phyloP scores from a whole-genome alignment of 2,797 vertebrate genomes.

The Perdix hodgsoniae region DNA sequence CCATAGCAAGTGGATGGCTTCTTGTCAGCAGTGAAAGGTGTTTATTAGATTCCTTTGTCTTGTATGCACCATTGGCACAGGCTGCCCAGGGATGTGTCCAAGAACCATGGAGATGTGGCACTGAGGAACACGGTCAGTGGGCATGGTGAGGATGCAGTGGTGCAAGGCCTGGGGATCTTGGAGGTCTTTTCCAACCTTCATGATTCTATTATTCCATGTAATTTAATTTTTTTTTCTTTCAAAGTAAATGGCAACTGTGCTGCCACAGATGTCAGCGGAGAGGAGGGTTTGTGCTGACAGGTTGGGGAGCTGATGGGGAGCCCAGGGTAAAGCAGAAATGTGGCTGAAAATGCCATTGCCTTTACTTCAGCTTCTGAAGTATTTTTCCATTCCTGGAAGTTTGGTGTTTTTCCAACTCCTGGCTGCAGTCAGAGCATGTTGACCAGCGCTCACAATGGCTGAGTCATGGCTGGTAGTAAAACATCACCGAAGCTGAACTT shows the following conservation, averaged over 20 bases:
- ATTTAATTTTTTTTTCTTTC: too few species aligned
- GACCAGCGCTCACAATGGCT: neutral
- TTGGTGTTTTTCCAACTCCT: fast-evolving
- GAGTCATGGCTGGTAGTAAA: neutral
- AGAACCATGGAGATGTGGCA: too few species aligned
- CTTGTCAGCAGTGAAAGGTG: neutral
- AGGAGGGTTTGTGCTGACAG: neutral
- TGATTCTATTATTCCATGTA: too few species aligned
- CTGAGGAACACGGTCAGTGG: too few species aligned
- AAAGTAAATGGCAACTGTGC: neutral
- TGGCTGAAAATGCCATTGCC: neutral
- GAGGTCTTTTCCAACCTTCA: too few species aligned
- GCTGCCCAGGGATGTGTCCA: too few species aligned
- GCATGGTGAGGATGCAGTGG: too few species aligned
- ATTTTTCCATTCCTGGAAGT: neutral
- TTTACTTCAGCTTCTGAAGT: neutral
- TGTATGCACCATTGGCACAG: too few species aligned
- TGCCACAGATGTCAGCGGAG: neutral
- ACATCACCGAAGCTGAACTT: neutral
- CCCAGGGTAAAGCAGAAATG: fast-evolving
- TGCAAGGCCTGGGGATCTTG: too few species aligned
- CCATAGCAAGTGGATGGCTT: neutral
- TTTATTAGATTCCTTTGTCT: neutral
- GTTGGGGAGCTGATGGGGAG: neutral
- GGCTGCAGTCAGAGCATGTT: fast-evolving